phyloP scores from a whole-genome alignment of 2,797 vertebrate species.

The Danio kyathit region DNA sequence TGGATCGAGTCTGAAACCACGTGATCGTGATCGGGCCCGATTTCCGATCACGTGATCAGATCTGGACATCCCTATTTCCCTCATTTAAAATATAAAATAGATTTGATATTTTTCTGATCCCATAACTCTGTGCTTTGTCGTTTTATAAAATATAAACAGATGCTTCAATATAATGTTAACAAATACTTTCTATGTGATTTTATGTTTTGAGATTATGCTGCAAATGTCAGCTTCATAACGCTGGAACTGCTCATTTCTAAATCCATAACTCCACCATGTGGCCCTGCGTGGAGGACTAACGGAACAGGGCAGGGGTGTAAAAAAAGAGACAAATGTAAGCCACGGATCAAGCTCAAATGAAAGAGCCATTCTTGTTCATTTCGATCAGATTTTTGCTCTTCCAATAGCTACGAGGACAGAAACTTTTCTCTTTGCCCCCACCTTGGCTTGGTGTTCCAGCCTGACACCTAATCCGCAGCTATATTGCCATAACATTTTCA shows the following conservation, averaged over 20 bases:
- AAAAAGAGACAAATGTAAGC: constrained; percentile 19
- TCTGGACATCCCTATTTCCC: too few relatives aligned
- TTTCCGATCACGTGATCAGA: too few relatives aligned
- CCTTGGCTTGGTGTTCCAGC: constrained; percentile 51
- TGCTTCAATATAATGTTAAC: too few relatives aligned
- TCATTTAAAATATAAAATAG: too few relatives aligned
- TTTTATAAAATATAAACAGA: too few relatives aligned
- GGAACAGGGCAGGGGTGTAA: background rate
- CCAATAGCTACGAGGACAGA: constrained; percentile 18
- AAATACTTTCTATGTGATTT: too few relatives aligned
- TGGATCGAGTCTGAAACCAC: too few relatives aligned
- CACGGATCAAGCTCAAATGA: constrained; percentile 24
- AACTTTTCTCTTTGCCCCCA: constrained; percentile 20
- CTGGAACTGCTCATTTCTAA: constrained; percentile 74
- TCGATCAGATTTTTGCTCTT: constrained; percentile 44
- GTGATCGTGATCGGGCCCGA: too few relatives aligned
- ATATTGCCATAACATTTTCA: constrained; percentile 80
- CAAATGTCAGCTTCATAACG: too few relatives aligned
- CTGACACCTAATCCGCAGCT: constrained; percentile 75
- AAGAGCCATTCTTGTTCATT: constrained; percentile 31
- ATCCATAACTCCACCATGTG: constrained; percentile 85
- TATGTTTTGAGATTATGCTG: too few relatives aligned
- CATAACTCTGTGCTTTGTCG: too few relatives aligned
- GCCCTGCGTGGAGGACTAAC: constrained; percentile 59
- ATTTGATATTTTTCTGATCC: too few relatives aligned